Conservation (phyloP, 2,113 vertebrate genomes). For the Podarcis cretensis region DNA sequence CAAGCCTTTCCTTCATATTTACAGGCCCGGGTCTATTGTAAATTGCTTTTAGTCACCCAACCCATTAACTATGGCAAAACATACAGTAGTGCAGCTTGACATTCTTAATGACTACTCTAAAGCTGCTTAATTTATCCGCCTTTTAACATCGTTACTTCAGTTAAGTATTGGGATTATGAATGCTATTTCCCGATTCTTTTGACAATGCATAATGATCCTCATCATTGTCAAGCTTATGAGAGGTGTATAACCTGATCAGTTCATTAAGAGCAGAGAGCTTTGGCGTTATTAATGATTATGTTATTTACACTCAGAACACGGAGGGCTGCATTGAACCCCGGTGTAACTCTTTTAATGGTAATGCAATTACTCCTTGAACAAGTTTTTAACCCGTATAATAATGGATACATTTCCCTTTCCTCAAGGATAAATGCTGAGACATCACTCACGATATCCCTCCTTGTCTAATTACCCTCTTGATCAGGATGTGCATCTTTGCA, state of each 20-base stretch:
- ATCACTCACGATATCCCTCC: neutral
- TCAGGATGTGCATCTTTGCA: neutral
- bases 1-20: constrained; percentile 8
- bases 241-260: constrained; percentile 56
- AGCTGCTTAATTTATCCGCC: constrained; percentile 57
- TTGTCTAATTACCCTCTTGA: constrained; percentile 6
- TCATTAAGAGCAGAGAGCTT: constrained; percentile 50
- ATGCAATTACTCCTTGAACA: neutral
- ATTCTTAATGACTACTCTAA: constrained; percentile 57
- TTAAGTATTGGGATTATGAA: constrained; percentile 46
- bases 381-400: neutral
- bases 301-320: constrained; percentile 44
- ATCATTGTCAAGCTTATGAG: constrained; percentile 52
- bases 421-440: constrained; percentile 3
- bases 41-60: constrained; percentile 52
- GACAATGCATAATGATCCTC: constrained; percentile 59
- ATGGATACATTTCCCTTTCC: neutral
- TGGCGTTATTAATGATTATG: constrained; percentile 42
- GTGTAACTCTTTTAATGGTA: constrained; percentile 22
- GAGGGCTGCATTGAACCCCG: constrained; percentile 35
- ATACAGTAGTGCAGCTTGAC: constrained; percentile 49
- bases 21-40: constrained; percentile 10
- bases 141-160: constrained; percentile 41
- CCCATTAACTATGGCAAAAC: constrained; percentile 57
- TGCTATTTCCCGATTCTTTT: constrained; percentile 58